Base-by-base conservation (phyloP, 2,113 vertebrate species). In the Phoenicopterus ruber region DNA sequence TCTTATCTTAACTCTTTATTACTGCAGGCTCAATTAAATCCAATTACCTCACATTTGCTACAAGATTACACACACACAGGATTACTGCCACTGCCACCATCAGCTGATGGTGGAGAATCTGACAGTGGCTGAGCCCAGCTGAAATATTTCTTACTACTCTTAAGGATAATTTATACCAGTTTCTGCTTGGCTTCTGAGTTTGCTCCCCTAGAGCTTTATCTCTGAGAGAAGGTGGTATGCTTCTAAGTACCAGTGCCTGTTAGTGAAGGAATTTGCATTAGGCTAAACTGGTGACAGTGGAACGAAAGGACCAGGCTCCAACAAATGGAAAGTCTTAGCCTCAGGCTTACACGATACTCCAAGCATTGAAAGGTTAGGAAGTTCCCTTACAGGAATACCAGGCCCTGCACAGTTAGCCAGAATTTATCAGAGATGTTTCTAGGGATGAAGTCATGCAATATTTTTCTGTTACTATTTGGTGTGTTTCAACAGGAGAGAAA, bases 11-110 rank as follows among this genome's bases (percentile, higher is more conserved):
- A 81, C 72, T 88, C 82, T 92, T 92, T 84, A 95, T 86, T 95
- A 55, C 76, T 77, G 32, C 50, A 71, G 91, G 72, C 83, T 94
- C 94, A 92, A 86, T 94, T 94, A 94, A 95, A 97, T 91, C 91
- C 46, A 92, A 86, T 94, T 96, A 95, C 77, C 13, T 92, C 88
- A 94, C 59, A 73, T 91, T 94, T 86, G 67, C 54, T 67, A 72
- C 59, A 82, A 83, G 83, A 84, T 95, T 90, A 66, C 55, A 88
- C 47, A 55, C 38, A 55, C 34, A 62, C 0, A 72, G 72, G 58
- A 86, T 95, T 95, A 94, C 47, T 78, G 55, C 38, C 3, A 12
- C 83, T 88, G n/a, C n/a, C n/a, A n/a, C n/a, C n/a, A n/a, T n/a
- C 63, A 62, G 46, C 34, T 73, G 49, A 34, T 80, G 29, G 38